phyloP scores from a whole-genome alignment of 2,113 vertebrate species.

The Calypte anna region DNA sequence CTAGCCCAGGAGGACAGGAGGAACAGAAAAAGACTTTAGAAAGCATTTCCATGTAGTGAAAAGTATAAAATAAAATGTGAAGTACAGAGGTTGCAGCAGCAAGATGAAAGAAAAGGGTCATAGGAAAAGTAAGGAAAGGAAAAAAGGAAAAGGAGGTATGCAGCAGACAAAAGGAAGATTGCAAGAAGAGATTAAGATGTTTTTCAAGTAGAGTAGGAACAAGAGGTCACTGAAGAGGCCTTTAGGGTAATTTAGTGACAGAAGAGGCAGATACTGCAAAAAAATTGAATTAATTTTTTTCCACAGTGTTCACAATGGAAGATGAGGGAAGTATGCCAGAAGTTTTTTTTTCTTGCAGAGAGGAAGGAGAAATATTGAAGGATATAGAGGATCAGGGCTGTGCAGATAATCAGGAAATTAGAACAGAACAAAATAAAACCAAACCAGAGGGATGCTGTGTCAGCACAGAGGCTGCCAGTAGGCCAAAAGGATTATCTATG shows the following conservation, averaged over 20 bases:
- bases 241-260: constrained; percentile 65
- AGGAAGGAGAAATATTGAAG: constrained; percentile 49
- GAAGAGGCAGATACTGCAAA: constrained; percentile 53
- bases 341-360: background rate
- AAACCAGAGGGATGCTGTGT: constrained; percentile 9
- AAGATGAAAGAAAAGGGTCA: constrained; percentile 49
- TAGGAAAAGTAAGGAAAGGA: constrained; percentile 37
- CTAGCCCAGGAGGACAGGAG: background rate
- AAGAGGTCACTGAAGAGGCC: constrained; percentile 54
- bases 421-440: constrained; percentile 58
- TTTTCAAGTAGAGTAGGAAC: constrained; percentile 65
- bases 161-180: constrained; percentile 62
- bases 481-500: constrained; percentile 30
- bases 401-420: constrained; percentile 61
- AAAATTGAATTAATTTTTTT: constrained; percentile 48
- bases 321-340: constrained; percentile 44
- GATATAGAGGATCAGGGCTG: constrained; percentile 32
- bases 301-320: constrained; percentile 38
- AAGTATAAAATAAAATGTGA: constrained; percentile 22
- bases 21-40: background rate
- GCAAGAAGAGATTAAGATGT: constrained; percentile 62
- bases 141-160: constrained; percentile 36
- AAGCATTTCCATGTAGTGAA: constrained; percentile 3
- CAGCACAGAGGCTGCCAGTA: constrained; percentile 28
- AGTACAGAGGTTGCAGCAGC: constrained; percentile 39